These are phyloP conservation scores for Drosophila prosaltans DNA, from an alignment of 1,140 invertebrate genomes.

Conservation along the genomic window DNA sequence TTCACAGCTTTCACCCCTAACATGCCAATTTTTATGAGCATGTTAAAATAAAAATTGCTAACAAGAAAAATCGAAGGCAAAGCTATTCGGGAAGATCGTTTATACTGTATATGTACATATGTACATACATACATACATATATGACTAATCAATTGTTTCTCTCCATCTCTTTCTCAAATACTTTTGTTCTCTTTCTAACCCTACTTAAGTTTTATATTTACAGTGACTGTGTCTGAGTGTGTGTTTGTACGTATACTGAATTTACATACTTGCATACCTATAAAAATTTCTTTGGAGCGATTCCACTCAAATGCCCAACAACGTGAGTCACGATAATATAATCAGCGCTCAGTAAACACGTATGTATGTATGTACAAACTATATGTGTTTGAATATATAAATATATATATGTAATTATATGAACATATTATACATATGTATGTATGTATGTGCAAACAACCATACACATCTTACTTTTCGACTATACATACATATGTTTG, in stretches of 20 bases:
- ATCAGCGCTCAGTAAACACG: conserved; percentile 69
- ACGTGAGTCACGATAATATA: conserved; percentile 77
- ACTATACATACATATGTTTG: conserved; percentile 32
- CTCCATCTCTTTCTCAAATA: neutral
- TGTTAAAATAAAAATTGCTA: conserved; percentile 35
- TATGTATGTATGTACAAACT: conserved; percentile 34
- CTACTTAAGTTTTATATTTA: neutral
- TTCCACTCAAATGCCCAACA: conserved; percentile 72
- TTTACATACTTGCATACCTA: conserved; percentile 22
- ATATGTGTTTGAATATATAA: conserved; percentile 25
- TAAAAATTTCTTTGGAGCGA: conserved; percentile 55
- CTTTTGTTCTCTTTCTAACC: conserved; percentile 8
- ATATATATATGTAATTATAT: conserved; percentile 6
- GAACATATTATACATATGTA: conserved; percentile 32
- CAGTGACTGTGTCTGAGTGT: neutral
- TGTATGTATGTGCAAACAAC: conserved; percentile 37
- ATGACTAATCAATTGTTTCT: conserved; percentile 8
- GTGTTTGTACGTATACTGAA: conserved; percentile 52
- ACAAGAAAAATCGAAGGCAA: neutral
- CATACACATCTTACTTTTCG: conserved; percentile 20
- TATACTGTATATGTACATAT: neutral
- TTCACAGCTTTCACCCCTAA: conserved; percentile 55
- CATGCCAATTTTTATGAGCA: conserved; percentile 42
- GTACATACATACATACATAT: neutral
- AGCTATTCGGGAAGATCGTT: neutral